Conservation (phyloP, 2,888 invertebrate genomes). For the Sycophila texana region DNA sequence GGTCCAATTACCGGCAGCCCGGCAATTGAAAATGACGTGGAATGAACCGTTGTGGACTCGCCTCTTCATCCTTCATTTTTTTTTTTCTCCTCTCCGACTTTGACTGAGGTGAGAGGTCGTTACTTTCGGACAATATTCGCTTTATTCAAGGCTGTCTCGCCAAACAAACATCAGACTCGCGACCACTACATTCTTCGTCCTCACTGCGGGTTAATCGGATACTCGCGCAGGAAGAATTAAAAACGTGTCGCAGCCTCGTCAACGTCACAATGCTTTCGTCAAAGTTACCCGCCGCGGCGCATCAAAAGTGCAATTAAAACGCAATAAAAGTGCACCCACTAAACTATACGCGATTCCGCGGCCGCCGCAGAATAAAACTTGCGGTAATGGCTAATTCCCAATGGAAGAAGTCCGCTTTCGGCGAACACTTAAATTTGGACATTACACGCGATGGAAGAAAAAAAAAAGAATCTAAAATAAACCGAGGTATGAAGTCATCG, state of each 20-base stretch:
- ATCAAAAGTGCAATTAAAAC: too few species aligned
- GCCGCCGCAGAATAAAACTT: too few species aligned
- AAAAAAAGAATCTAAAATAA: neutral
- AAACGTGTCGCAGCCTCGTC: too few species aligned
- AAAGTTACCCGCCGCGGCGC: too few species aligned
- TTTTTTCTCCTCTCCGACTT: neutral
- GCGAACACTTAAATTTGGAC: neutral
- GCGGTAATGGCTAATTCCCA: too few species aligned
- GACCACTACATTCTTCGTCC: neutral
- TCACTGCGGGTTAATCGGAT: slow-evolving; percentile 15
- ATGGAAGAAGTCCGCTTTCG: too few species aligned
- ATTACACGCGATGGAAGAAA: neutral
- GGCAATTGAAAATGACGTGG: slow-evolving; percentile 36
- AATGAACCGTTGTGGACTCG: neutral
- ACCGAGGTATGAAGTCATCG: slow-evolving; percentile 26
- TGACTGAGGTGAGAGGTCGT: slow-evolving; percentile 29
- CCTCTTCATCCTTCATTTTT: slow-evolving; percentile 11
- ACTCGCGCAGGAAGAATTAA: neutral
- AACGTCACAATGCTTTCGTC: too few species aligned
- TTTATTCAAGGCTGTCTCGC: slow-evolving; percentile 2
- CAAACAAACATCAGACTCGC: neutral
- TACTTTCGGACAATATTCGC: neutral
- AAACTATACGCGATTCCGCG: too few species aligned
- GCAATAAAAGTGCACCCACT: too few species aligned
- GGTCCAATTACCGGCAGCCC: slow-evolving; percentile 9